phyloP scores from a whole-genome alignment of 2,888 invertebrate genomes.

The Sarcophaga carnaria region DNA sequence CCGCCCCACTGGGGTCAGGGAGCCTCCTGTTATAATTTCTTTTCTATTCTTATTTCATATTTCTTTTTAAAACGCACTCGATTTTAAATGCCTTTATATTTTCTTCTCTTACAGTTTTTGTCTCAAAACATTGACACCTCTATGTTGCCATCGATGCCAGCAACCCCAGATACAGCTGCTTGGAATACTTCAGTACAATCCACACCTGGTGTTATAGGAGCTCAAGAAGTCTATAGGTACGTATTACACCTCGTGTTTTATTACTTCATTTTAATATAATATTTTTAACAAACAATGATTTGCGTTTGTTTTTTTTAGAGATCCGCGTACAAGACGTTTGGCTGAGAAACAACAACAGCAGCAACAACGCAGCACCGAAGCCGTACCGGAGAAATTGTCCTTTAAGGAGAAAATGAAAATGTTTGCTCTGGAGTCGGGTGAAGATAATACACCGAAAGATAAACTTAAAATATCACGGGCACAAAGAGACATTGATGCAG shows the following conservation, averaged over 20 bases:
- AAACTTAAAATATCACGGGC: slow-evolving; percentile 98
- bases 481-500: slow-evolving; percentile 95
- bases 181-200: slow-evolving; percentile 83
- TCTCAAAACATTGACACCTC: slow-evolving; percentile 88
- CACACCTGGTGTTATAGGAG: slow-evolving; percentile 98
- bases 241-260: background rate
- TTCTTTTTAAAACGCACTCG: too few relatives aligned
- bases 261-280: too few relatives aligned
- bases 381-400: slow-evolving; percentile 94
- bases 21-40: too few relatives aligned
- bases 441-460: slow-evolving; percentile 95
- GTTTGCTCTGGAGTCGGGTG: slow-evolving; percentile 98
- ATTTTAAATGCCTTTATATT: background rate
- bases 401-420: slow-evolving; percentile 99
- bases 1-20: too few relatives aligned
- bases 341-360: slow-evolving; percentile 91
- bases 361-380: slow-evolving; percentile 79
- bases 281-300: too few relatives aligned
- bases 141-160: slow-evolving; percentile 88
- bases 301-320: slow-evolving; percentile 83
- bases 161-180: slow-evolving; percentile 84
- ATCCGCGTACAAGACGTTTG: slow-evolving; percentile 93
- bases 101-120: slow-evolving; percentile 71
- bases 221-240: slow-evolving; percentile 97
- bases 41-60: too few relatives aligned